phyloP scores from a whole-genome alignment of 2,113 vertebrate genomes.

The Xiphophorus maculatus region DNA sequence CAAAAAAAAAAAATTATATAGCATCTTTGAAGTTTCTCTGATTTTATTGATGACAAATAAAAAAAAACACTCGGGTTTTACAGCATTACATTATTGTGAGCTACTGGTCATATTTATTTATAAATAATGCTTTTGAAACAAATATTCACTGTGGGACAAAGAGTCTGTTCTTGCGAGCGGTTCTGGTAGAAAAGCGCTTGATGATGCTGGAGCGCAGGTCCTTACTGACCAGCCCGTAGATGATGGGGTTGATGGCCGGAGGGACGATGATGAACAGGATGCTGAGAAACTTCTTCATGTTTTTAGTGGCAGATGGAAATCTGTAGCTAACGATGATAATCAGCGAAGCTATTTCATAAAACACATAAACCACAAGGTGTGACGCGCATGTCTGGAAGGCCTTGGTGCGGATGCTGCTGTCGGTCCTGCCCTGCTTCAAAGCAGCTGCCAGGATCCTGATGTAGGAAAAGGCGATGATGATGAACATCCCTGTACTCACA shows the following conservation, averaged over 20 bases:
- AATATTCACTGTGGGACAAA: too few relatives aligned
- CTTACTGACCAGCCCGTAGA: conserved; percentile 66
- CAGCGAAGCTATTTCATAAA: conserved; percentile 13
- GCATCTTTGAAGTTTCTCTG: too few relatives aligned
- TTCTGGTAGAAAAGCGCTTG: conserved; percentile 1
- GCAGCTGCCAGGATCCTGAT: conserved; percentile 51
- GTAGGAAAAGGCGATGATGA: conserved; percentile 67
- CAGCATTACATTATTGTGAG: too few relatives aligned
- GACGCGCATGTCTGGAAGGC: conserved; percentile 62
- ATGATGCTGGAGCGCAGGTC: conserved; percentile 58
- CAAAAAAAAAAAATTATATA: too few relatives aligned
- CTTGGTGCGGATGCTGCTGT: conserved; percentile 34
- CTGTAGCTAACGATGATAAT: conserved; percentile 44
- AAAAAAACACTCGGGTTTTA: too few relatives aligned
- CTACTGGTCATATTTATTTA: too few relatives aligned
- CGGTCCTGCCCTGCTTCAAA: conserved; percentile 5
- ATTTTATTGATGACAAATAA: too few relatives aligned
- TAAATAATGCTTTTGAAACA: too few relatives aligned
- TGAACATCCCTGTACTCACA: conserved; percentile 46
- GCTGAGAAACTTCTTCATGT: conserved; percentile 63
- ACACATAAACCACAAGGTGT: conserved; percentile 56
- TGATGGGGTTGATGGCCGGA: conserved; percentile 56
- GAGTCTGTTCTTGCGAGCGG: background rate
- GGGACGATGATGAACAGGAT: conserved; percentile 57
- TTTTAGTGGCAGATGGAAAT: conserved; percentile 30